phyloP scores from a whole-genome alignment of 2,888 invertebrate species.

The Zaprionus obscuricornis region DNA sequence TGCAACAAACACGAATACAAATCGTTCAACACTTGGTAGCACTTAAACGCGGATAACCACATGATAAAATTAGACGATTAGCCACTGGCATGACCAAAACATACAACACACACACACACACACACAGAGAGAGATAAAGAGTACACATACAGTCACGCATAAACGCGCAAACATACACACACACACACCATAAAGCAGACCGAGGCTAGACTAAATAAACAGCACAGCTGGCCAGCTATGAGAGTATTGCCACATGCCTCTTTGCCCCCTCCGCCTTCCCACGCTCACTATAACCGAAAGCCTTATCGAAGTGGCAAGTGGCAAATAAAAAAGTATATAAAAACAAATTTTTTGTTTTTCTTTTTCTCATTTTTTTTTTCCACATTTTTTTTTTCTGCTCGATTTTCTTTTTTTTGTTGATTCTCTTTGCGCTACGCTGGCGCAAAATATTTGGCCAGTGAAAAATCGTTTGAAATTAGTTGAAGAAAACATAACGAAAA shows the following conservation, averaged over 20 bases:
- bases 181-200: slow-evolving; percentile 28
- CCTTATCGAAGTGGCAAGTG: slow-evolving; percentile 26
- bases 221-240: slow-evolving; percentile 56
- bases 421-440: slow-evolving; percentile 28
- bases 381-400: too few species aligned
- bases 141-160: neutral
- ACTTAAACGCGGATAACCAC: slow-evolving; percentile 74
- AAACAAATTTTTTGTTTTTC: slow-evolving; percentile 24
- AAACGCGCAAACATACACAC: slow-evolving; percentile 8
- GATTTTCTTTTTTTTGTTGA: too few species aligned
- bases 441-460: slow-evolving; percentile 52
- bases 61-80: slow-evolving; percentile 77
- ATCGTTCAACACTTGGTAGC: slow-evolving; percentile 70
- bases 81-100: slow-evolving; percentile 44
- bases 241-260: slow-evolving; percentile 22
- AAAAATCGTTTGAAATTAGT: slow-evolving; percentile 73
- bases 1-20: slow-evolving; percentile 38
- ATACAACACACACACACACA: slow-evolving; percentile 13
- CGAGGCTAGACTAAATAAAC: slow-evolving; percentile 68
- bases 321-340: slow-evolving; percentile 25
- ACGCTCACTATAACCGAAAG: slow-evolving; percentile 21
- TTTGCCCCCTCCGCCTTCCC: neutral
- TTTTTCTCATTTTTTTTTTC: slow-evolving; percentile 17
- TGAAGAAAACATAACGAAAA: slow-evolving; percentile 62
- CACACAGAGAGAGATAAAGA: neutral